Conservation (phyloP, 2,888 invertebrate genomes). For the Oligia latruncula region DNA sequence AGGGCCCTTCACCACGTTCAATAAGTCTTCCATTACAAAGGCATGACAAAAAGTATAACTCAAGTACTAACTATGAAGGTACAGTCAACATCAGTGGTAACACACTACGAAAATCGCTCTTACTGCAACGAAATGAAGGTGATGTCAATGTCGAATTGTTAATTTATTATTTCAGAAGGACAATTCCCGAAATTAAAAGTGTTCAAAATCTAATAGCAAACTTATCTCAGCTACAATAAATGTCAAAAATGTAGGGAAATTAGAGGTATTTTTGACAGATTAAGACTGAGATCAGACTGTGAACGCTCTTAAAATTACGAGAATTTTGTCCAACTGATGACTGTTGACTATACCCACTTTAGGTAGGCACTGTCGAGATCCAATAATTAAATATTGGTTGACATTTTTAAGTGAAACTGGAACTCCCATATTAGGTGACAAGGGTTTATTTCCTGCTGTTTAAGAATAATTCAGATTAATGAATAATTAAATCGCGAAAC, state of each 20-base stretch:
- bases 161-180: neutral
- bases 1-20: conserved; percentile 26
- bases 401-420: conserved; percentile 42
- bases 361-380: neutral
- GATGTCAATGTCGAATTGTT: neutral
- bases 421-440: conserved; percentile 7
- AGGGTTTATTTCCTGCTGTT: conserved; percentile 29
- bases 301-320: neutral
- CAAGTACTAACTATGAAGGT: neutral
- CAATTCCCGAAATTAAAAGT: neutral
- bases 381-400: conserved; percentile 17
- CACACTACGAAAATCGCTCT: neutral
- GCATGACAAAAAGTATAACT: conserved; percentile 39
- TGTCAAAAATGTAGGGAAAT: neutral
- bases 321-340: neutral
- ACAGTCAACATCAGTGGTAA: neutral
- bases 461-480: conserved; percentile 11
- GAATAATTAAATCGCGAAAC: neutral
- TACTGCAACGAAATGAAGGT: neutral
- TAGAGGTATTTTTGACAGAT: neutral
- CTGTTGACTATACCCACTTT: neutral
- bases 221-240: neutral
- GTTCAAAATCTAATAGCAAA: no score
- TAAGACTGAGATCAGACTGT: neutral
- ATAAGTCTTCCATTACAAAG: conserved; percentile 30